phyloP scores from a whole-genome alignment of 2,797 vertebrate species.

The Gallinago stenura region DNA sequence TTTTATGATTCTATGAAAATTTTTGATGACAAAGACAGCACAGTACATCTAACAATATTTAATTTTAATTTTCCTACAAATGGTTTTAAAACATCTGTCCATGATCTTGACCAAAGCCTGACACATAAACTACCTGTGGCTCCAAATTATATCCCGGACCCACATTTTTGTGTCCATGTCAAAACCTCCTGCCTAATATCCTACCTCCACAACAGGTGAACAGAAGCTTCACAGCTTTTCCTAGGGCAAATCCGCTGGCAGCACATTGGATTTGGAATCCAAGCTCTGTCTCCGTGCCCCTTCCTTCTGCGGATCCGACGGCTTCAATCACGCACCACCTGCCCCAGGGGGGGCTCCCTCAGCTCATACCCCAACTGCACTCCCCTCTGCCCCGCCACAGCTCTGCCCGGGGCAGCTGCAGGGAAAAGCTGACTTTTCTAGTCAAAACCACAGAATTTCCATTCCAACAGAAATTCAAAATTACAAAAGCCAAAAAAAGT shows the following conservation, averaged over 20 bases:
- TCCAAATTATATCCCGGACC: neutral
- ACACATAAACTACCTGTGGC: neutral
- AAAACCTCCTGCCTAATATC: neutral
- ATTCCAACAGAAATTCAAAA: neutral
- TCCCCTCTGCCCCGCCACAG: neutral
- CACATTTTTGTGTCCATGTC: accelerated
- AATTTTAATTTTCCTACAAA: neutral
- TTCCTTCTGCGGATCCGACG: neutral
- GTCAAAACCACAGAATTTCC: neutral
- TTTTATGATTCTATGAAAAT: too few species aligned
- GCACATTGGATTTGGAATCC: neutral
- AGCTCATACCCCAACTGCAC: accelerated
- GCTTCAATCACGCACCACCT: neutral
- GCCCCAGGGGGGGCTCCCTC: accelerated
- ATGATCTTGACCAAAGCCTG: neutral
- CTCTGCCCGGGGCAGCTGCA: neutral
- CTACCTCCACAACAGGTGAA: neutral
- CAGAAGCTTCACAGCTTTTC: neutral
- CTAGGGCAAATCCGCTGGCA: neutral
- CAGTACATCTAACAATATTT: neutral
- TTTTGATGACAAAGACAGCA: too few species aligned
- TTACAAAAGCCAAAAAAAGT: neutral
- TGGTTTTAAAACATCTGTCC: neutral
- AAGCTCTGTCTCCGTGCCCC: neutral
- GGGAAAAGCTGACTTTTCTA: neutral